Evolutionary conservation across 2,888 invertebrate genomes (phyloP).

Genomic region (Chymomyza procnemis): DNA sequence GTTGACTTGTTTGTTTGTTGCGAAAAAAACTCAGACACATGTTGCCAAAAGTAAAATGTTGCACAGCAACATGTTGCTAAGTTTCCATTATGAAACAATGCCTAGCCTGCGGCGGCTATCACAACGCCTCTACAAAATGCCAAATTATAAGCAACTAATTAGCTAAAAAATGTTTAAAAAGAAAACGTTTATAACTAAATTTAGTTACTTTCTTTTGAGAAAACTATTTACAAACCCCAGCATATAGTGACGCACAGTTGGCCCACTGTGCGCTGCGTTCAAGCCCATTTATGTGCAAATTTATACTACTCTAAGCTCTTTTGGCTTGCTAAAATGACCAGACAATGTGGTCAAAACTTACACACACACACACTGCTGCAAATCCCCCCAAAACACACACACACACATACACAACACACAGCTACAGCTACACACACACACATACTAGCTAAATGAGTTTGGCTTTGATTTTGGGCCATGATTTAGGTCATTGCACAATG

Average conservation of each 20-base stretch:
- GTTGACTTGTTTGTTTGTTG: not conserved
- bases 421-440: no score
- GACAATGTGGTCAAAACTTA: not conserved
- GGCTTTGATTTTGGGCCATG: constrained; percentile 47
- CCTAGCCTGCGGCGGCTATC: not conserved
- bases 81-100: not conserved
- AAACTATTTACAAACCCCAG: not conserved
- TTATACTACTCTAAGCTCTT: constrained; percentile 28
- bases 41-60: not conserved
- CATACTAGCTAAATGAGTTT: constrained; percentile 34
- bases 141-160: constrained; percentile 32
- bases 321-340: not conserved
- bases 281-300: constrained; percentile 63
- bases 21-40: not conserved
- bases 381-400: constrained; percentile 20
- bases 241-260: not conserved
- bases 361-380: constrained; percentile 31
- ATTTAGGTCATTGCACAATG: constrained; percentile 74
- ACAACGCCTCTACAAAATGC: constrained; percentile 37
- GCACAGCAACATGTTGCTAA: not conserved
- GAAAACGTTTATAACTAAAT: constrained; percentile 21
- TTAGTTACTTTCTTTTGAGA: constrained; percentile 17
- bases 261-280: constrained; percentile 12
- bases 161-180: constrained; percentile 15
- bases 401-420: constrained; percentile 6